A percentile compares a stretch with the other conserved stretches of the same genome.
Conservation (phyloP, 2,113 vertebrate genomes). For the Phalacrocorax carbo region DNA sequence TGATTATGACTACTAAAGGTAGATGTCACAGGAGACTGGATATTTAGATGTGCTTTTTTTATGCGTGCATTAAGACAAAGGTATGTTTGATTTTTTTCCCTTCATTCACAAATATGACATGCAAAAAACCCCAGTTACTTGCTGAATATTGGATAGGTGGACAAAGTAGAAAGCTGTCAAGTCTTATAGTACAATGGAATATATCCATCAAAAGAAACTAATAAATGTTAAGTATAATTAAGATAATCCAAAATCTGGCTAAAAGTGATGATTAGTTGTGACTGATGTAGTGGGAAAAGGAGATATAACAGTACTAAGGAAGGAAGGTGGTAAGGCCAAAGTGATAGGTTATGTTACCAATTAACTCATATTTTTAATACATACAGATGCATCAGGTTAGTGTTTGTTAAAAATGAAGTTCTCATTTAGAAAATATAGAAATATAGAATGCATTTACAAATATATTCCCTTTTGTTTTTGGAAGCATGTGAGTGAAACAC, state of each 20-base stretch:
- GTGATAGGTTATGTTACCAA: fast-evolving
- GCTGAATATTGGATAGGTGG: background rate
- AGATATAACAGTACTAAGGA: background rate
- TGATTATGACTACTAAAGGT: background rate
- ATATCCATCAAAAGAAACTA: background rate
- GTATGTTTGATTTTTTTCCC: background rate
- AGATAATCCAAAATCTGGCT: background rate
- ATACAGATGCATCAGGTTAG: background rate
- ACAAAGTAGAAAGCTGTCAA: background rate
- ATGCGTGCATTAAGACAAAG: background rate
- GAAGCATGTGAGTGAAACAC: background rate
- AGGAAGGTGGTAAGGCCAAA: background rate
- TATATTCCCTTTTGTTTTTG: background rate
- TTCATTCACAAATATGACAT: background rate
- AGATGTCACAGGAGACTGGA: background rate
- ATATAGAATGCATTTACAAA: background rate
- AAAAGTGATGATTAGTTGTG: background rate
- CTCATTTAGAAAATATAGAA: background rate
- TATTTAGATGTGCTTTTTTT: background rate
- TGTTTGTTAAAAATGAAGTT: background rate
- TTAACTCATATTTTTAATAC: background rate
- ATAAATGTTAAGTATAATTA: background rate
- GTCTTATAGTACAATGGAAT: background rate
- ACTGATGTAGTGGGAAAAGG: background rate
- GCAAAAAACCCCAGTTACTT: background rate